Conservation (phyloP, 2,113 vertebrate species). For the Drymodes brunneopygia region DNA sequence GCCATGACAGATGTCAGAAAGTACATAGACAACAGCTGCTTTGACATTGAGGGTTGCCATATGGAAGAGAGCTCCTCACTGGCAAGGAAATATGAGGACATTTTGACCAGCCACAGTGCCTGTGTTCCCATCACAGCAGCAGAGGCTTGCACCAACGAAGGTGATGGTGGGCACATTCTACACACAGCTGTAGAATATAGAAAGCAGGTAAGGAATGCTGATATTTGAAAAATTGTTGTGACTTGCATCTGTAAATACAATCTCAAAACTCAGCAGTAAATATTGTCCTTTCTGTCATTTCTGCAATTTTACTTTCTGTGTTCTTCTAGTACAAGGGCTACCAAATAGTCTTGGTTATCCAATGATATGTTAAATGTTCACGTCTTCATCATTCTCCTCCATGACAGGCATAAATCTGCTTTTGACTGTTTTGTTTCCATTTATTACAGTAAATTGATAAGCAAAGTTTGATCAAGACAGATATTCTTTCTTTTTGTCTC, state of each 20-base stretch:
- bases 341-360: not conserved
- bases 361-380: not conserved
- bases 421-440: not conserved
- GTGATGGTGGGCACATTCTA: not conserved
- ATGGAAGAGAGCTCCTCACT: conserved; percentile 58
- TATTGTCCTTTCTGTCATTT: not conserved
- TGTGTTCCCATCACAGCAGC: conserved; percentile 78
- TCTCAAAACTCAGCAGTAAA: not conserved
- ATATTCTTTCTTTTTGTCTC: not conserved
- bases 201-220: conserved; percentile 50
- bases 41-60: conserved; percentile 21
- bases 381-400: not conserved
- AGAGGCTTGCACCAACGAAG: conserved; percentile 52
- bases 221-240: not conserved
- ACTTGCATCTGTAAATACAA: not conserved
- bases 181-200: not conserved
- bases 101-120: conserved; percentile 64
- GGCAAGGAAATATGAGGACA: conserved; percentile 68
- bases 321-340: not conserved
- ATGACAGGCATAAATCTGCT: not conserved
- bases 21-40: conserved; percentile 54
- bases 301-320: not conserved
- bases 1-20: conserved; percentile 9
- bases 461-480: not conserved
- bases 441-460: not conserved